Evolutionary conservation across 2,113 vertebrate species (phyloP), one percentile per base, ranked within the genome.

Genomic region (Recurvirostra avosetta): DNA sequence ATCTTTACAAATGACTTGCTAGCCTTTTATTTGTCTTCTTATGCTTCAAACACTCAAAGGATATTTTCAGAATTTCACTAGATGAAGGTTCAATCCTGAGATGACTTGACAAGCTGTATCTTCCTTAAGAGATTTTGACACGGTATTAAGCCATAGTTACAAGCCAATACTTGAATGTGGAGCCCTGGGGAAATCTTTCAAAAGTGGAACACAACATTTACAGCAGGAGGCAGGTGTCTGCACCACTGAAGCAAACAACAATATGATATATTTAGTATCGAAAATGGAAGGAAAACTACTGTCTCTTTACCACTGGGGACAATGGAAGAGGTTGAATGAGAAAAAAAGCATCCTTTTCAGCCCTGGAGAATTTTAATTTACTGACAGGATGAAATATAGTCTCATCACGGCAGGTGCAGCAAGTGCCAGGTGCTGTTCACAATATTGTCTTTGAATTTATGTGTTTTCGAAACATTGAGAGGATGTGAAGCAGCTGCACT

Each of bases 401-500:
- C 96, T 97, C 97, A 97, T 97, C 97, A 96, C 80, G 80, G 98
- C 98, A 99, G 98, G 98, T 99, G 98, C 95, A 97, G 97, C 96
- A 96, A 98, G 97, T 98, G 98, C 98, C 99, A 99, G 99, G 99
- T 99, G 98, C 98, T 98, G 97, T 96, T 98, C 90, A 97, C 94
- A 98, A 98, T 98, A 98, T 98, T 98, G 98, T 98, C 98, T 98
- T 97, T 98, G 97, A 99, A 99, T 99, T 99, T 99, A 99, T 99
- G 98, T 98, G 98, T 97, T 98, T 98, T 97, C 27, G 98, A 98
- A 98, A 94, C 98, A 96, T 85, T 95, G 93, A 98, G 97, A 98
- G 97, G 96, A 97, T 97, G 97, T 98, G 96, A 98, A 98, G 97
- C 99, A 99, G 98, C 98, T 99, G 99, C 97, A 97, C 94, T 98